A percentile compares a stretch with the other conserved stretches of the same genome.
phyloP scores from a whole-genome alignment of 2,888 invertebrate species.

The Rhagonycha lutea region DNA sequence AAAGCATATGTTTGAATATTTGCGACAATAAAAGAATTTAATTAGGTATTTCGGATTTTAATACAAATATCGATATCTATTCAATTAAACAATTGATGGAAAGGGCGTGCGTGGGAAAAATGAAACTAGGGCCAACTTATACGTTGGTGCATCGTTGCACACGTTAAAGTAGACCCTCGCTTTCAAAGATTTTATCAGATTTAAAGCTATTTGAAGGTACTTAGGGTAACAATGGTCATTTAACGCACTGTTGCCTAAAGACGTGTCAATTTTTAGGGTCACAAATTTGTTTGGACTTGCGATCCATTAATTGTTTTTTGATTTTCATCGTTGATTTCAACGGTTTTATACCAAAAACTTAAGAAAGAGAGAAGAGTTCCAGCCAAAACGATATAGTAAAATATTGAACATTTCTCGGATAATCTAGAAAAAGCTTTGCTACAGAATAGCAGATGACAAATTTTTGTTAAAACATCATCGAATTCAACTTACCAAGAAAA shows the following conservation, averaged over 20 bases:
- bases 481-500: too few relatives aligned
- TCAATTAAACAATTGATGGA: not conserved
- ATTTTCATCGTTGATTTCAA: too few relatives aligned
- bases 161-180: constrained; percentile 2
- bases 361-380: too few relatives aligned
- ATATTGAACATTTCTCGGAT: too few relatives aligned
- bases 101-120: constrained; percentile 18
- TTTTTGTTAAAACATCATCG: too few relatives aligned
- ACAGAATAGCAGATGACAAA: too few relatives aligned
- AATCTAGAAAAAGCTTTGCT: too few relatives aligned
- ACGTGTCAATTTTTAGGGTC: not conserved
- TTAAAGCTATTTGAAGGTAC: constrained; percentile 14
- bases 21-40: not conserved
- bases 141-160: constrained; percentile 11
- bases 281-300: not conserved
- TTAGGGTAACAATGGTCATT: constrained; percentile 6
- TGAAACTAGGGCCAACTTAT: constrained; percentile 2
- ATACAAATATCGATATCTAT: not conserved
- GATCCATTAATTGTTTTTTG: not conserved
- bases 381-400: too few relatives aligned
- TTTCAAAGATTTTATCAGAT: constrained; percentile 16
- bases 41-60: not conserved
- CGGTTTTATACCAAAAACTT: not conserved
- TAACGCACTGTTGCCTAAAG: constrained; percentile 9
- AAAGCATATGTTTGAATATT: constrained; percentile 8